Evolutionary conservation across 2,888 invertebrate species (phyloP), one percentile per base, ranked within the genome.

Genomic region (Archips xylosteana): DNA sequence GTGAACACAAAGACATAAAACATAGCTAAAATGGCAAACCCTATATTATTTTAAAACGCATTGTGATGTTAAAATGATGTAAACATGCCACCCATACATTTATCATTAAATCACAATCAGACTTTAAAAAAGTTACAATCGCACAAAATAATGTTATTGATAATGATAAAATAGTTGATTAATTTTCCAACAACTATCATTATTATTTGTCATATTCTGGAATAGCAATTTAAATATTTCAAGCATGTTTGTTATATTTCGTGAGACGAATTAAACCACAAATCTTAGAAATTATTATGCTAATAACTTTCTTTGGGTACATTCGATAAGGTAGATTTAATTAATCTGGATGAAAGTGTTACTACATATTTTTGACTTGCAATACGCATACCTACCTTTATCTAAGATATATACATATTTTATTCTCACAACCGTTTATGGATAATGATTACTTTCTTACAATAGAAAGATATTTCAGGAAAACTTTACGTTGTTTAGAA

Each of bases 371-470:
- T 32, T 34, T 34, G 45, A 13, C 34, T 63, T 63, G 45, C 63
- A 8, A 62, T 47, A 36, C 45, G 57, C 49, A 32, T 62, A 67
- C 23, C 47, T 62, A 72, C 34, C 62, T 68, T 23, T 36, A 49
- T 45, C 54, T 54, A 66, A 72, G 36, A 45, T 63, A 71, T 47
- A 54, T 45, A 67, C 42, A 23, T 1, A 67, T 39, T 47, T 70
- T 69, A 66, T 63, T 39, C 64, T 70, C 70, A 74, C 74, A 74
- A 74, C 74, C 74, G n/a, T 68, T 72, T 63, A 72, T 63, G 47
- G 62, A 72, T 72, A 72, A 72, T 62, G 47, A 68, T 67, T 39
- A 68, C 23, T 68, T 62, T 67, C 51, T 62, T 36, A 64, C 34
- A 32, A 61, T 61, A 61, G 36, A 69, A 39, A 60, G 60, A 54